Conservation (phyloP, 2,113 vertebrate species). For the Miniopterus natalensis region DNA sequence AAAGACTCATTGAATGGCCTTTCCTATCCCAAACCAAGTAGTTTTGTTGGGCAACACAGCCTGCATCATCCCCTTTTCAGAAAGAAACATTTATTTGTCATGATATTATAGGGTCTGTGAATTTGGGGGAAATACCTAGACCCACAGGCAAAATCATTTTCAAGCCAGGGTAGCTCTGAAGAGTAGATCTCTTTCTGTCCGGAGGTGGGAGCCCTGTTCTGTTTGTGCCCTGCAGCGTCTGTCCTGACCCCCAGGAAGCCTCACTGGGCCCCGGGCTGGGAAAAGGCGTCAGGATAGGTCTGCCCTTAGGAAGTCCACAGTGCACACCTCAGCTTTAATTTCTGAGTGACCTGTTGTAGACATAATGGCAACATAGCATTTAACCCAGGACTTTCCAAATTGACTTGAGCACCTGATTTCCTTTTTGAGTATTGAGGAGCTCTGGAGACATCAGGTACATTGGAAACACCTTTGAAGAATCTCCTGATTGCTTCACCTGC, state of each 20-base stretch:
- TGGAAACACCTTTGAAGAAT: neutral
- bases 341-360: neutral
- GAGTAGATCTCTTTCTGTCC: neutral
- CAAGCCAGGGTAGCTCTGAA: neutral
- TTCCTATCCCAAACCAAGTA: constrained; percentile 18
- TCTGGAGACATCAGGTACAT: neutral
- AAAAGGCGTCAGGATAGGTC: neutral
- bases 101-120: neutral
- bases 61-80: neutral
- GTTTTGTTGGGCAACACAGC: constrained; percentile 31
- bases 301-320: neutral
- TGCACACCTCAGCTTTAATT: neutral
- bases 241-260: neutral
- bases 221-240: neutral
- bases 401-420: neutral
- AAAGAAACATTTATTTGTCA: constrained; percentile 2
- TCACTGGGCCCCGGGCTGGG: neutral
- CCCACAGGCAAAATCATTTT: constrained; percentile 31
- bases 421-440: too few species aligned
- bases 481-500: neutral
- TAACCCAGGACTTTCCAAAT: neutral
- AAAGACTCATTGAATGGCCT: constrained; percentile 57
- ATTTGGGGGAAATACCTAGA: neutral
- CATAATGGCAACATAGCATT: neutral
- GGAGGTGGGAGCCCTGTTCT: neutral